Conservation (phyloP, 2,113 vertebrate genomes). For the Promerops cafer region DNA sequence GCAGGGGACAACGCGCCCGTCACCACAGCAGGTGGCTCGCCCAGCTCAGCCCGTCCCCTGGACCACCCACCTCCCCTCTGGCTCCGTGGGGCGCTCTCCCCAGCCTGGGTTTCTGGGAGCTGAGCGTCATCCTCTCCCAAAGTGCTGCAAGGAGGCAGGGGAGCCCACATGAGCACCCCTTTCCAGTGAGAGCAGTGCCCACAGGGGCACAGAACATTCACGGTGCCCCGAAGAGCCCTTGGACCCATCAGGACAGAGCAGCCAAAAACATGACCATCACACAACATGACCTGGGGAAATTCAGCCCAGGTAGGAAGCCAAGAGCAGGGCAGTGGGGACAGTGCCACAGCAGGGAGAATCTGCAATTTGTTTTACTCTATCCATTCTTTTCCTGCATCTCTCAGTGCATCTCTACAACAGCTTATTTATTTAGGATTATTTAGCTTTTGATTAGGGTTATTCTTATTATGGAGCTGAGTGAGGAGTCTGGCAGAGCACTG, state of each 20-base stretch:
- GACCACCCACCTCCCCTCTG: fast-evolving
- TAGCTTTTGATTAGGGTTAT: neutral
- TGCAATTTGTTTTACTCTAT: fast-evolving
- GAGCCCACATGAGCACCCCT: neutral
- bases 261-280: neutral
- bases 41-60: neutral
- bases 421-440: neutral
- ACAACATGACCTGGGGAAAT: neutral
- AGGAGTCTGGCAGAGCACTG: neutral
- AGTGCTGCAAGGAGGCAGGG: fast-evolving
- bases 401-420: fast-evolving
- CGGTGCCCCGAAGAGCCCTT: fast-evolving
- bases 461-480: neutral
- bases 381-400: neutral
- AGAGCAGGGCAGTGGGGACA: neutral
- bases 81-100: fast-evolving
- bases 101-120: neutral
- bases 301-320: neutral
- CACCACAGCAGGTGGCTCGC: neutral
- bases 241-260: neutral
- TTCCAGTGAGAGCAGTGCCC: fast-evolving
- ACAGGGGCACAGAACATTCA: fast-evolving
- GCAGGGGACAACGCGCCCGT: fast-evolving
- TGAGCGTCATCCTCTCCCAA: neutral
- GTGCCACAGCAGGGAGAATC: neutral